Evolutionary conservation across 2,113 vertebrate genomes (phyloP), one percentile per base, ranked within the genome.

Genomic region (Corythornis vintsioides): DNA sequence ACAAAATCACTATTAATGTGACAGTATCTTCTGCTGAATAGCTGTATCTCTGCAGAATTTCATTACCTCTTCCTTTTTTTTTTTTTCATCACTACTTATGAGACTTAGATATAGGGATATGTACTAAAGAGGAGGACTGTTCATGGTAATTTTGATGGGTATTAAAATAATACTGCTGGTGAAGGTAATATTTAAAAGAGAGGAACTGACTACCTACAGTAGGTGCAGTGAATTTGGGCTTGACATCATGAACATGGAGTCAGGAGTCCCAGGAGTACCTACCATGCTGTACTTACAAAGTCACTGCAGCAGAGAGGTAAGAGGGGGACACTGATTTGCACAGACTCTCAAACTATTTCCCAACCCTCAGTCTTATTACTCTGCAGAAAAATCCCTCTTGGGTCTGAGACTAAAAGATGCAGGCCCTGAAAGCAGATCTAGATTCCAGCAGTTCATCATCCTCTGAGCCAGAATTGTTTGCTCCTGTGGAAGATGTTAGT

Each of bases 251-350:
- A 61, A 2, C n/a, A 15, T 5, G 14, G 16, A 77, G 31, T 26
- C 25, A 69, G 5, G 11, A 31, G 8, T 35, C 38, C 33, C 10
- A 69, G 5, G 11, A 31, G 7, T 35, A 33, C 33, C 10, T 71
- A 47, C 10, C 52, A 59, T 0, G 0, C 6, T 15, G 6, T 40
- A 3, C 7, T 65, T 61, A 15, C 13, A 59, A 72, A 72, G 19
- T 40, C 77, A 50, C n/a, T 21, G 19, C 0, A 0, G 20, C 1
- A 2, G 21, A 66, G 43, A 61, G 65, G 7, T 28, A 45, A 45
- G 43, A 47, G 6, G 3, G 8, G 20, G 9, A 21, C 0, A 0
- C 24, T 56, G 35, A 72, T 15, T 7, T 42, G 21, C 33, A 63
- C 11, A 80, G 48, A 22, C 3, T 13, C 13, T 31, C 43, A 69